A percentile compares a stretch with the other conserved stretches of the same genome.
These are phyloP conservation scores for Trematocara zebra DNA, from an alignment of 2,113 vertebrate genomes.

Conservation along the genomic window DNA sequence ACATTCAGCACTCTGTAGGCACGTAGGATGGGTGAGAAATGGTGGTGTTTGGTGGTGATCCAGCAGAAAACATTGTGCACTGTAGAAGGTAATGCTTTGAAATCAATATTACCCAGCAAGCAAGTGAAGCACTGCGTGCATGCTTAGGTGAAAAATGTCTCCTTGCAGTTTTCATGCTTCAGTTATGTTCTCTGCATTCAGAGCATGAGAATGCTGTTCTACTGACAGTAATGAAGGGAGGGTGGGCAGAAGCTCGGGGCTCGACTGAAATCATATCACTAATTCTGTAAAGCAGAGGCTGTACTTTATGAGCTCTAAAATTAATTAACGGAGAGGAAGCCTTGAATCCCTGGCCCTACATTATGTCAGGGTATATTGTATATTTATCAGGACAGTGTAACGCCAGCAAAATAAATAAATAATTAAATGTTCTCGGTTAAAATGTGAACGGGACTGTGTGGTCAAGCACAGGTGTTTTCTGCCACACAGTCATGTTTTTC, in stretches of 20 bases:
- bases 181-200: not conserved
- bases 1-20: not conserved
- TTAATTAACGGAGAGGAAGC: conserved; percentile 15
- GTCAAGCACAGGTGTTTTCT: not conserved
- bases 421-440: not conserved
- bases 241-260: not conserved
- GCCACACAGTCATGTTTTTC: not conserved
- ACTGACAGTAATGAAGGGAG: not conserved
- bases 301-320: not conserved
- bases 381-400: not conserved
- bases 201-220: not conserved
- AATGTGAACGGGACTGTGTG: not conserved
- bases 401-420: not conserved
- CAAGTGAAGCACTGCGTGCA: not conserved
- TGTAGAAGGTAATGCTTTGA: conserved; percentile 11
- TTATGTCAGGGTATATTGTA: not conserved
- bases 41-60: conserved; percentile 6
- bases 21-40: not conserved
- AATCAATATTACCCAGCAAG: conserved; percentile 19
- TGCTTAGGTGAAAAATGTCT: conserved; percentile 16
- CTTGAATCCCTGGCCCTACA: not conserved
- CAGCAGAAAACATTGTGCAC: not conserved
- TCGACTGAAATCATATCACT: conserved; percentile 7
- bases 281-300: conserved; percentile 2
- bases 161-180: conserved; percentile 28